Conservation (phyloP, 2,797 vertebrate species). For the Cichlasoma orientale region DNA sequence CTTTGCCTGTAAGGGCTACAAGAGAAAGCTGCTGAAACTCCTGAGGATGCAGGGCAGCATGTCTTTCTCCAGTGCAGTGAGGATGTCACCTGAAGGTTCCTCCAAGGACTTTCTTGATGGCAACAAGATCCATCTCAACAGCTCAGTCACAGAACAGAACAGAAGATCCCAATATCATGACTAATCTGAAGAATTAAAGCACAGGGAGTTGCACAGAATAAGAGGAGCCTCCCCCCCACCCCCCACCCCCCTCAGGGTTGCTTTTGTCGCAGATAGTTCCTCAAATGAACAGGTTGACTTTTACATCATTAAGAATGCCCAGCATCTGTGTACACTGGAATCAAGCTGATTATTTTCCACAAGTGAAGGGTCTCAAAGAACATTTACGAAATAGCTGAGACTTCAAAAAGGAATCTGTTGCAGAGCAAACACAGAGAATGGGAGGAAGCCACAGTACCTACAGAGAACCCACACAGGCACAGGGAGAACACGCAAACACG, state of each 20-base stretch:
- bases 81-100: slow-evolving; percentile 88
- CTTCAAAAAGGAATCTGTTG: not conserved
- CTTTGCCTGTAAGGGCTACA: slow-evolving; percentile 98
- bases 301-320: not conserved
- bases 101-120: slow-evolving; percentile 82
- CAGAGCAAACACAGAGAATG: not conserved
- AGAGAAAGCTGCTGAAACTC: slow-evolving; percentile 91
- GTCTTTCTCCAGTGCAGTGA: slow-evolving; percentile 90
- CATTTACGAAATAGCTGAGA: not conserved
- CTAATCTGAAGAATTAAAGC: not conserved
- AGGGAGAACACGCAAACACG: not conserved
- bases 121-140: slow-evolving; percentile 75
- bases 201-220: not conserved
- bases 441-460: not conserved
- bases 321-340: not conserved
- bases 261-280: not conserved
- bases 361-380: not conserved
- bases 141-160: slow-evolving; percentile 32
- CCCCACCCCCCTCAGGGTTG: not conserved
- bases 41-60: slow-evolving; percentile 87
- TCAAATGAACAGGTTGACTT: not conserved
- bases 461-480: not conserved
- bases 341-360: not conserved
- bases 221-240: not conserved
- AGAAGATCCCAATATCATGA: not conserved